Conservation (phyloP, 2,888 invertebrate species). For the Noctua fimbriata region DNA sequence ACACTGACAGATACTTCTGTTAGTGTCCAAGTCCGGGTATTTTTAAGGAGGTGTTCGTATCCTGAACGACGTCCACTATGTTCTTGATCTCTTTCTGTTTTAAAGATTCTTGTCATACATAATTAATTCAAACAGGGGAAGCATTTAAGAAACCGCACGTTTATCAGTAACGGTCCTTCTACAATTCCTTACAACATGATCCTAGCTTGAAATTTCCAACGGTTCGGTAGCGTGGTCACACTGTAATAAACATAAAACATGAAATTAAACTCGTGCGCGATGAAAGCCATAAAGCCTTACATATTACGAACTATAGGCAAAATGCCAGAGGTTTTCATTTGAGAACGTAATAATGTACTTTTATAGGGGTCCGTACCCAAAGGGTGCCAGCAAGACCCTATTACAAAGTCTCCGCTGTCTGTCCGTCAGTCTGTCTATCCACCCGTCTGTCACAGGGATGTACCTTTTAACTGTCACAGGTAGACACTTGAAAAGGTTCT, state of each 20-base stretch:
- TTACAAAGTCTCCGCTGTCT: not conserved
- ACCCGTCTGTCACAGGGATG: not conserved
- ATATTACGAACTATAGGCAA: conserved; percentile 66
- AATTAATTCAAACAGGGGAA: not conserved
- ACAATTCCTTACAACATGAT: not conserved
- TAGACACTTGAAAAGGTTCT: not conserved
- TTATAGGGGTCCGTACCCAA: conserved; percentile 7
- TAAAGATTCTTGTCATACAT: not conserved
- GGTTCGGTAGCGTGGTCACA: conserved; percentile 55
- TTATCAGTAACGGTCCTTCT: conserved; percentile 18
- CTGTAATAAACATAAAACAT: conserved; percentile 65
- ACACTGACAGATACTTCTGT: not conserved
- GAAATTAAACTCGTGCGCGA: conserved; percentile 66
- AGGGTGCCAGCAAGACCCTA: not conserved
- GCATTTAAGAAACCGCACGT: not conserved
- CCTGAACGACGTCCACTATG: not conserved
- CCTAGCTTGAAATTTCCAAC: conserved; percentile 47
- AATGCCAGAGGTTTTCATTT: conserved; percentile 65
- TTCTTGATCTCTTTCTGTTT: not conserved
- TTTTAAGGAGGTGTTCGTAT: not conserved
- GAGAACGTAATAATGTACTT: conserved; percentile 37
- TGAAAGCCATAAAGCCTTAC: conserved; percentile 64
- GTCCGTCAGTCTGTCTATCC: not conserved
- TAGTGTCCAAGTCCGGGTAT: no score
- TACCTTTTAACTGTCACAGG: not conserved